Evolutionary conservation across 2,888 invertebrate species (phyloP), one percentile per base, ranked within the genome.

Genomic region (Chymomyza caudatula): DNA sequence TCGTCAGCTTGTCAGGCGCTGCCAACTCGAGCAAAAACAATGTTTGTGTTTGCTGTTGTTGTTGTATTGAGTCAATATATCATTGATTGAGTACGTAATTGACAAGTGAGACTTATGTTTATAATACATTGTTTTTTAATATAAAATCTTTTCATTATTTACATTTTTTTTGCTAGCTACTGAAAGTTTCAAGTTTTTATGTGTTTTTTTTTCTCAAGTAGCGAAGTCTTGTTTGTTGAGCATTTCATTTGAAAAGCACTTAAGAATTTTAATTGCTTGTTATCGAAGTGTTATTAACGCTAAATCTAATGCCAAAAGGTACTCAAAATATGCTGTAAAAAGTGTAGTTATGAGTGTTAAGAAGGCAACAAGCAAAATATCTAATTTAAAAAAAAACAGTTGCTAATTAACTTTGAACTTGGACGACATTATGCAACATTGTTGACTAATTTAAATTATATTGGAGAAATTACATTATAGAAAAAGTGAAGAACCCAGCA

Each of bases 21-120:
- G 29, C 29, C 29, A 37, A 37, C 11, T 37, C 2, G 11, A 11
- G 29, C 29, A 37, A 37, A 37, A 47, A 47, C 17, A 19, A 19
- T 54, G 22, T 37, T 37, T 37, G 8, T 37, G 11, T 37, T 37
- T 37, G 3, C 11, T 4, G 8, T 37, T 37, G 3, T 25, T 25
- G 2, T 29, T 19, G 13, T 58, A 57, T 65, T 65, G 53, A 54
- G 44, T 37, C 22, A 65, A 37, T 69, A 59, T 54, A 60, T 65
- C 62, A 67, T 71, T 75, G 76, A 78, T 78, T 77, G 76, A 77
- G 79, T 68, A 77, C 2, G 11, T 37, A 11, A 78, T 78, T 77
- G 79, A 76, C 78, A 78, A 8, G 47, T 78, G 76, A n/a, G n/a
- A n/a, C 71, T 69, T 68, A 65, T 68, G 75, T 77, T 77, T 78